These are phyloP conservation scores for Eueremaeus valkanovi DNA, from an alignment of 2,888 invertebrate genomes.

Conservation along the genomic window DNA sequence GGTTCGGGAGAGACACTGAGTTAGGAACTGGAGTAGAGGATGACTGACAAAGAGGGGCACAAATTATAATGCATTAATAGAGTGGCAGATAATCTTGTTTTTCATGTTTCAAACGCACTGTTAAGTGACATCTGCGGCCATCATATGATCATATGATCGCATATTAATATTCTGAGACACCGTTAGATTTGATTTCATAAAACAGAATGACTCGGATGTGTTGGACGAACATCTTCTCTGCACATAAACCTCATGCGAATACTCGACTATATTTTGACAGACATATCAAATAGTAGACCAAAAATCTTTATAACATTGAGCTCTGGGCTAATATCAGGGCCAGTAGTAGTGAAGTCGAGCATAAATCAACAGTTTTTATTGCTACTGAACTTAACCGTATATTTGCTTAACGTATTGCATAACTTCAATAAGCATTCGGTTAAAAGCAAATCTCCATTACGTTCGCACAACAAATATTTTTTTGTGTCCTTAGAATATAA, in stretches of 20 bases:
- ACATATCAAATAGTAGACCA: no score
- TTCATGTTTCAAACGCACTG: neutral
- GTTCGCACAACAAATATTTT: neutral
- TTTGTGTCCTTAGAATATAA: neutral
- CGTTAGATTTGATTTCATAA: neutral
- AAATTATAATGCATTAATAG: neutral
- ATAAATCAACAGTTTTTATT: slow-evolving; percentile 23
- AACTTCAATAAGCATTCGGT: slow-evolving; percentile 22
- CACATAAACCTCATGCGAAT: slow-evolving; percentile 14
- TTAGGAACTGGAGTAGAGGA: neutral
- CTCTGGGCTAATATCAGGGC: neutral
- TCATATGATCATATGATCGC: slow-evolving; percentile 24
- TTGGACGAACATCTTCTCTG: no score
- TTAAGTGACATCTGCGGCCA: neutral
- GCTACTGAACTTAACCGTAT: neutral
- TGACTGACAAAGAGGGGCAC: neutral
- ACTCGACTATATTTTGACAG: neutral
- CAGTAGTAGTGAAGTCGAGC: neutral
- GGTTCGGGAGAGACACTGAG: neutral
- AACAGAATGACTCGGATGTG: no score
- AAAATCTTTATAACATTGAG: neutral
- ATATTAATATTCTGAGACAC: slow-evolving; percentile 13
- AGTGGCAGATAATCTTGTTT: slow-evolving; percentile 3
- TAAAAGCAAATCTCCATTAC: slow-evolving; percentile 32
- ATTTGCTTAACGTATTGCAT: slow-evolving; percentile 4